Conservation (phyloP, 2,888 invertebrate species). For the Phaedon cochleariae region DNA sequence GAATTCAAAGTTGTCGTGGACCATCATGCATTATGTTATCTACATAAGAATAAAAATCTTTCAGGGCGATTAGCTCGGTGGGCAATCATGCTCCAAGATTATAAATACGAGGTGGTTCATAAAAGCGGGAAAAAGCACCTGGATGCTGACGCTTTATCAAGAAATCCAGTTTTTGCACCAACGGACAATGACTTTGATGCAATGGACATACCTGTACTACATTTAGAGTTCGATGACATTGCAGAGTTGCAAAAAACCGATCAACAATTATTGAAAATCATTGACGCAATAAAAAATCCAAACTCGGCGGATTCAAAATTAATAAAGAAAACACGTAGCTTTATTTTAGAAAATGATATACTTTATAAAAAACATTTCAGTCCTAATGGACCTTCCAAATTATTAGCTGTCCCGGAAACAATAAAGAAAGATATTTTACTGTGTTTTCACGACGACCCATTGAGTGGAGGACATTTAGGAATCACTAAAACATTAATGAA, state of each 20-base stretch:
- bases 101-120: background rate
- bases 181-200: background rate
- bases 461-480: background rate
- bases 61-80: background rate
- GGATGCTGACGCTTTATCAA: background rate
- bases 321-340: background rate
- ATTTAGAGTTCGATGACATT: background rate
- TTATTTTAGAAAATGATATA: background rate
- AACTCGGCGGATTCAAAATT: background rate
- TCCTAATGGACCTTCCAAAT: background rate
- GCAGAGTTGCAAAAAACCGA: background rate
- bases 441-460: background rate
- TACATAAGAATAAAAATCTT: background rate
- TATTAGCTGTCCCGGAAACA: background rate
- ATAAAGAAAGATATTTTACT: background rate
- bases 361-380: background rate
- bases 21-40: background rate
- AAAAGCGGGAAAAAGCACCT: constrained; percentile 3
- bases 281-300: background rate
- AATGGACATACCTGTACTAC: background rate
- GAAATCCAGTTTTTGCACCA: background rate
- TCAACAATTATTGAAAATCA: background rate
- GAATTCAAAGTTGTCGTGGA: background rate
- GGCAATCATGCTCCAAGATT: background rate
- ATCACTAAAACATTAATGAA: background rate